Percentiles rank a stretch among this genome's conserved stretches.
Evolutionary conservation across 2,113 vertebrate genomes (phyloP).

Genomic region (Nesoenas mayeri): DNA sequence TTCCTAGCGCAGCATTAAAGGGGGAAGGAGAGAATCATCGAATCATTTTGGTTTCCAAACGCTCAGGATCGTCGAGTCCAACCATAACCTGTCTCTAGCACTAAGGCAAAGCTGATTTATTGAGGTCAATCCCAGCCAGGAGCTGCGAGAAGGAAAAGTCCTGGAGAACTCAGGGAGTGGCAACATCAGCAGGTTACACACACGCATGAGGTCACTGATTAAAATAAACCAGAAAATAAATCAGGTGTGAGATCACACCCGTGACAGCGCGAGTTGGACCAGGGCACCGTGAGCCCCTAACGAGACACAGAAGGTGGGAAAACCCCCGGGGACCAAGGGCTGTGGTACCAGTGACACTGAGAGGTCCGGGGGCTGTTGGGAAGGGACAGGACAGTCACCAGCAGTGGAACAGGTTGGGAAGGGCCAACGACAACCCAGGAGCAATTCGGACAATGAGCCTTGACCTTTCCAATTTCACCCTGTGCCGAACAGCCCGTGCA

Average conservation of each 20-base stretch:
- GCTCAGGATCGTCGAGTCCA: too few relatives aligned
- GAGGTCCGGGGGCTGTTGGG: neutral
- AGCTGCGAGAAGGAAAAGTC: neutral
- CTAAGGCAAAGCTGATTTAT: too few relatives aligned
- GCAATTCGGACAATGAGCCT: neutral
- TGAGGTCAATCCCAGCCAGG: neutral
- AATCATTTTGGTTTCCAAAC: too few relatives aligned
- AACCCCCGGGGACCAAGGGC: fast-evolving
- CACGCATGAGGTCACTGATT: neutral
- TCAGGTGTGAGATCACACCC: neutral
- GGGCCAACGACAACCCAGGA: fast-evolving
- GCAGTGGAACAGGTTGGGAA: fast-evolving
- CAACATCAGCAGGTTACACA: neutral
- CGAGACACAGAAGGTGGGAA: neutral
- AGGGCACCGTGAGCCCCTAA: neutral
- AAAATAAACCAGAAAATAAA: neutral
- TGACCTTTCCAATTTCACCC: neutral
- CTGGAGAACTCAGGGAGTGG: neutral
- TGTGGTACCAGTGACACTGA: neutral
- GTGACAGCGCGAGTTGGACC: neutral
- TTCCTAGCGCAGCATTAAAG: neutral
- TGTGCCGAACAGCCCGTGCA: fast-evolving
- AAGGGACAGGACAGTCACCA: neutral
- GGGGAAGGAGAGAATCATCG: neutral
- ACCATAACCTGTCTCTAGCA: too few relatives aligned